Evolutionary conservation across 2,888 invertebrate species (phyloP), one percentile per base, ranked within the genome.

Genomic region (Rhingia campestris): DNA sequence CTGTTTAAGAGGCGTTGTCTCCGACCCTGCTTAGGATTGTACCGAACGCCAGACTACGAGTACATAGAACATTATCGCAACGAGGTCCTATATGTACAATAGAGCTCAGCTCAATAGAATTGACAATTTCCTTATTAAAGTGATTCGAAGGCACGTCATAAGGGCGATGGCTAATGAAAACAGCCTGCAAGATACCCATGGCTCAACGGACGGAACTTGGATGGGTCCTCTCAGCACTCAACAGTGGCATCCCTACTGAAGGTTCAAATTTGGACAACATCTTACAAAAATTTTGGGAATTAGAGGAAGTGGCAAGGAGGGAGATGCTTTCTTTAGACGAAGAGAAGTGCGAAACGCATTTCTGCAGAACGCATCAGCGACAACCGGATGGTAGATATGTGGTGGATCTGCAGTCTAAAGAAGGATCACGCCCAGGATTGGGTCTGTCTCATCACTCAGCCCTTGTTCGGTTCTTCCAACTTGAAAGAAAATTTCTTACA

Each of bases 171-270:
- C n/a, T n/a, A n/a, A n/a, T n/a, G n/a, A n/a, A n/a, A n/a, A n/a
- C n/a, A n/a, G n/a, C n/a, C n/a, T n/a, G n/a, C n/a, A n/a, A n/a
- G n/a, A 41, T 12, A 2, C 51, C 61, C 39, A 51, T 61, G 14
- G 51, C 72, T 59, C 61, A 70, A 35, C 14, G 32, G 6, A 73
- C 73, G 35, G 35, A 49, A 2, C 39, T 64, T 9, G 64, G 49
- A 5, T 74, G 56, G 39, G 30, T 72, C 22, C 43, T 33, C n/a
- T 61, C 61, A 2, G 10, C 47, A 4, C 6, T 4, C 22, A 22
- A 22, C 14, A 6, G n/a, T 47, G n/a, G 12, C 47, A 47, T 47
- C 47, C 12, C 47, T 47, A 6, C 12, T 14, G n/a, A 47, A 22
- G 6, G 47, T 22, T 10, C 6, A 1, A n/a, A 14, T 4, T n/a